Conservation (phyloP, 2,113 vertebrate genomes). For the Ploceus nigricollis region DNA sequence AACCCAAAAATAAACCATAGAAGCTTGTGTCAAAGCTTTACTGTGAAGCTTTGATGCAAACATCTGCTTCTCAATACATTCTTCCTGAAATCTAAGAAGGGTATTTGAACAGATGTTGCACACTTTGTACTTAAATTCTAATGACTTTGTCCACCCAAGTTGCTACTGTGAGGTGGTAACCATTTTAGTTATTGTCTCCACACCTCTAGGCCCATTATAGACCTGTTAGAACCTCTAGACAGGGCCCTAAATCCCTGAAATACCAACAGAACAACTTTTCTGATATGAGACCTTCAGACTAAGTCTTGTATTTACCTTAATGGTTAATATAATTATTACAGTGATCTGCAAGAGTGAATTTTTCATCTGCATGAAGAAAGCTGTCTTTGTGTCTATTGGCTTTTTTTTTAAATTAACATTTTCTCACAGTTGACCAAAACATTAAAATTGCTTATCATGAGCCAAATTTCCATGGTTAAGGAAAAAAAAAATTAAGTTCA, state of each 20-base stretch:
- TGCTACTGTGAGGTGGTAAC: accelerated
- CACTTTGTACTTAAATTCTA: not conserved
- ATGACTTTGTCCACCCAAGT: not conserved
- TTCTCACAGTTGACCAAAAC: not conserved
- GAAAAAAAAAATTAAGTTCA: not conserved
- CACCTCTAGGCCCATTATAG: not conserved
- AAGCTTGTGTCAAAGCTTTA: not conserved
- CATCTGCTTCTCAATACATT: not conserved
- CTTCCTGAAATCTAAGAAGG: not conserved
- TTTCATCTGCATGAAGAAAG: not conserved
- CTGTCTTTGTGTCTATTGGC: not conserved
- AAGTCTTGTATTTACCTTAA: not conserved
- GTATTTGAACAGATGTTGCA: not conserved
- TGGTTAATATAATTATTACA: not conserved
- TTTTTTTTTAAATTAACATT: not conserved
- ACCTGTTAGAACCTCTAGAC: not conserved
- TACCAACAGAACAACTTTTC: not conserved
- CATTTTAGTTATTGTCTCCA: accelerated
- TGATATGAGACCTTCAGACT: not conserved
- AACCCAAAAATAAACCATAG: not conserved
- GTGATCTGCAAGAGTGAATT: not conserved
- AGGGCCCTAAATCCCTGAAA: not conserved
- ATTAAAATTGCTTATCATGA: not conserved
- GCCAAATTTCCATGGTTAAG: not conserved
- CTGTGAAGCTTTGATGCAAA: not conserved